Evolutionary conservation across 2,113 vertebrate species (phyloP).

Genomic region (Diadophis punctatus): DNA sequence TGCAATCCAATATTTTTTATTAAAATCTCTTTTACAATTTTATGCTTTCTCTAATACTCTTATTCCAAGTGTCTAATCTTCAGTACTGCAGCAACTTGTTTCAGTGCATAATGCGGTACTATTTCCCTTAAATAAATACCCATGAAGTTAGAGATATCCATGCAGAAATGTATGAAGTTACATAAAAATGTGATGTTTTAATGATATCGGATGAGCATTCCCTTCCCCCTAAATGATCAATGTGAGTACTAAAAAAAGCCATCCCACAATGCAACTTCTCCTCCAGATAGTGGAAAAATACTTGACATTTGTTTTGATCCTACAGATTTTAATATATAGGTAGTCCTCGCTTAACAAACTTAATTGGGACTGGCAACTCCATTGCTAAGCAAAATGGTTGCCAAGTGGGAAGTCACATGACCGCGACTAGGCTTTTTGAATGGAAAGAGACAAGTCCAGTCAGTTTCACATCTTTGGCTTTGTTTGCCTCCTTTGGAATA

Average conservation of each 20-base stretch:
- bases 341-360: neutral
- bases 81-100: neutral
- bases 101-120: neutral
- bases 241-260: neutral
- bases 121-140: neutral
- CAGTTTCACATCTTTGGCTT: neutral
- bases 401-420: neutral
- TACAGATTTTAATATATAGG: neutral
- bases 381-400: neutral
- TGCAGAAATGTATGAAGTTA: neutral
- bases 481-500: neutral
- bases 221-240: neutral
- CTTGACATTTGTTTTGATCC: neutral
- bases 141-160: neutral
- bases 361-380: neutral
- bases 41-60: neutral
- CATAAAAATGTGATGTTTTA: neutral
- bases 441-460: neutral
- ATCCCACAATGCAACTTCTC: neutral
- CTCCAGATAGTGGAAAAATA: neutral
- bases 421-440: neutral
- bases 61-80: neutral
- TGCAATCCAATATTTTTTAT: neutral
- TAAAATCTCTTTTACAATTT: neutral
- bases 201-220: neutral